These are phyloP conservation scores for Metallyticus violacea DNA, from an alignment of 2,888 invertebrate species.

Conservation along the genomic window DNA sequence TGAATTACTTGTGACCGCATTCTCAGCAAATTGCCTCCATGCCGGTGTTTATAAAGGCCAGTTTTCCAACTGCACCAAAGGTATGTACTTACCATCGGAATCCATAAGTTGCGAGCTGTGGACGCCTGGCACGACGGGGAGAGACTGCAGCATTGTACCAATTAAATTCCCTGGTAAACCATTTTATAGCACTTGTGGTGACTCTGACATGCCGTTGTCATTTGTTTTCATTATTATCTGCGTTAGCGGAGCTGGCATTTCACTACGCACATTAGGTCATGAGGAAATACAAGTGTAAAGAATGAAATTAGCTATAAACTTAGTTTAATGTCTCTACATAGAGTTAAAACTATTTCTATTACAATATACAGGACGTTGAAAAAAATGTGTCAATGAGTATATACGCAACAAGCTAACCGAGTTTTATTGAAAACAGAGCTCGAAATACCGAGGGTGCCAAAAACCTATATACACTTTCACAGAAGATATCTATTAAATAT, in stretches of 20 bases:
- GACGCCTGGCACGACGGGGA: neutral
- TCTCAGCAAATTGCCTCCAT: neutral
- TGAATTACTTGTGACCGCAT: neutral
- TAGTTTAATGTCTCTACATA: too few relatives aligned
- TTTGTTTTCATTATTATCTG: neutral
- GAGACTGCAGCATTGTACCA: neutral
- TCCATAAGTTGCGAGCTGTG: neutral
- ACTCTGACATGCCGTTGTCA: neutral
- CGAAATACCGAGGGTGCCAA: too few relatives aligned
- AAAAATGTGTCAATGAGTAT: too few relatives aligned
- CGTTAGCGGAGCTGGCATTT: too few relatives aligned
- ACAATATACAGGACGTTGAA: too few relatives aligned
- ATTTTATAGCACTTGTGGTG: neutral
- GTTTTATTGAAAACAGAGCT: too few relatives aligned
- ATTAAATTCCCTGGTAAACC: neutral
- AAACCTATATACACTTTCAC: too few relatives aligned
- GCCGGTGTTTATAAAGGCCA: too few relatives aligned
- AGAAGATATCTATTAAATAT: too few relatives aligned
- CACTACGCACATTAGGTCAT: neutral
- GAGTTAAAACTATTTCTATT: too few relatives aligned
- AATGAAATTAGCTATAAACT: too few relatives aligned
- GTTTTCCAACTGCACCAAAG: neutral
- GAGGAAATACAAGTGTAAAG: neutral
- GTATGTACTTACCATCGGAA: neutral
- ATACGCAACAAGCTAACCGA: too few relatives aligned